Evolutionary conservation across 2,888 invertebrate genomes (phyloP), one percentile per base, ranked within the genome.

Genomic region (Drosophila phalerata): DNA sequence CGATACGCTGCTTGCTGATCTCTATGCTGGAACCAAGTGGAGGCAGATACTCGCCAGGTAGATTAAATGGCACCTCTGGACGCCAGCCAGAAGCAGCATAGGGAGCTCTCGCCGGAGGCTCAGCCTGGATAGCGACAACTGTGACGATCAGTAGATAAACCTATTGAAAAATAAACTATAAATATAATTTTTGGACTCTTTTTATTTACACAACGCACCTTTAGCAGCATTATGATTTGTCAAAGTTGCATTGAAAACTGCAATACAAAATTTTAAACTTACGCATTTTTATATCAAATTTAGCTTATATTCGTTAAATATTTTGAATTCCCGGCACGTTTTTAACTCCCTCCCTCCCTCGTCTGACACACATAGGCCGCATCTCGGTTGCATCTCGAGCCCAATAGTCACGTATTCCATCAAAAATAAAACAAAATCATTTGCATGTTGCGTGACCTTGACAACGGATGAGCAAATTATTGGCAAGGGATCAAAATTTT

Each of bases 41-140:
- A 0, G 89, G 81, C 19, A 82, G 58, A 62, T 82, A 88, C 62
- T 77, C 70, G 25, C 76, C 77, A 5, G 93, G 93, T n/a, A 93
- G 65, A 28, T 85, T 78, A 52, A 93, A 92, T 4, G 91, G 88
- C 22, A 88, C 82, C 25, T 85, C 81, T 11, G 93, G 93, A 37
- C 91, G 92, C 92, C 92, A 93, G 9, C 93, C 93, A 5, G 92
- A 81, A 2, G 93, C 82, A 1, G 92, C 89, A 81, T 93, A 93
- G 2, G 93, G 92, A 13, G 73, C 69, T 51, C 61, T 37, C 49
- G 63, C 48, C 11, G 90, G 86, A 5, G 85, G 58, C 64, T 91
- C 92, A 9, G 85, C 88, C 1, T 68, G 25, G 0, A 73, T 66
- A 8, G 68, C 15, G 2, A 32, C 45, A 77, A 52, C 1, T 2